Percentiles rank a stretch among this genome's conserved stretches.
These are phyloP conservation scores for Melanotaenia boesemani DNA, from an alignment of 2,797 vertebrate species.

Conservation along the genomic window DNA sequence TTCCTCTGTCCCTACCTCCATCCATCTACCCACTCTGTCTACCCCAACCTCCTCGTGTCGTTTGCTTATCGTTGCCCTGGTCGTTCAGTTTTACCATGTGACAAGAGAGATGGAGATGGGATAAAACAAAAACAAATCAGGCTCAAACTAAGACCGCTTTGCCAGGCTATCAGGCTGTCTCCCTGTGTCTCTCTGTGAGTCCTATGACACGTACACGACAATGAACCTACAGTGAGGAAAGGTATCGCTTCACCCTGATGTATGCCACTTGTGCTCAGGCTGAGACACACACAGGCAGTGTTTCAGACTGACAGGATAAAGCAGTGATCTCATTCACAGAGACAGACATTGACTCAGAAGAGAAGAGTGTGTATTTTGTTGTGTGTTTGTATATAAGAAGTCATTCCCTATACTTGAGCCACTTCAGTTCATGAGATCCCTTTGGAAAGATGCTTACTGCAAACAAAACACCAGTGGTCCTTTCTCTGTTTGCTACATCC, in stretches of 20 bases:
- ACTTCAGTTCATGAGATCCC: constrained; percentile 33
- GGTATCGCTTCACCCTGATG: constrained; percentile 67
- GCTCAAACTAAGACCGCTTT: constrained; percentile 64
- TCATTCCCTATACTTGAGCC: constrained; percentile 31
- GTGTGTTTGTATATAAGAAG: constrained; percentile 33
- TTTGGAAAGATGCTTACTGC: constrained; percentile 15
- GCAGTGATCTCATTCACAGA: constrained; percentile 72
- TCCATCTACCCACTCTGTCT: constrained; percentile 46
- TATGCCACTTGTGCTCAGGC: constrained; percentile 56
- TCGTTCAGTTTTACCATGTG: constrained; percentile 77
- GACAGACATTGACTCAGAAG: constrained; percentile 56
- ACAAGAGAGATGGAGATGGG: constrained; percentile 64
- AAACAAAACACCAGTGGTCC: constrained; percentile 25
- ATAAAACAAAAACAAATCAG: constrained; percentile 75
- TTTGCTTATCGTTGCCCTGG: constrained; percentile 67
- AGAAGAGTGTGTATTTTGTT: constrained; percentile 25
- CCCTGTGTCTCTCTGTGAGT: constrained; percentile 59
- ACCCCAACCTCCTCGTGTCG: constrained; percentile 66
- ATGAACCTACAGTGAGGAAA: constrained; percentile 70
- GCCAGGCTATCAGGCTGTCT: constrained; percentile 70
- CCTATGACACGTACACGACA: constrained; percentile 61
- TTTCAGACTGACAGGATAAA: constrained; percentile 59
- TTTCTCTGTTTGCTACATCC: constrained; percentile 13
- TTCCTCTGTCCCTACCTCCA: constrained; percentile 48
- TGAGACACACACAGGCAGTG: constrained; percentile 41